Evolutionary conservation across 2,888 invertebrate genomes (phyloP), one percentile per base, ranked within the genome.

Genomic region (Erebia ligea): DNA sequence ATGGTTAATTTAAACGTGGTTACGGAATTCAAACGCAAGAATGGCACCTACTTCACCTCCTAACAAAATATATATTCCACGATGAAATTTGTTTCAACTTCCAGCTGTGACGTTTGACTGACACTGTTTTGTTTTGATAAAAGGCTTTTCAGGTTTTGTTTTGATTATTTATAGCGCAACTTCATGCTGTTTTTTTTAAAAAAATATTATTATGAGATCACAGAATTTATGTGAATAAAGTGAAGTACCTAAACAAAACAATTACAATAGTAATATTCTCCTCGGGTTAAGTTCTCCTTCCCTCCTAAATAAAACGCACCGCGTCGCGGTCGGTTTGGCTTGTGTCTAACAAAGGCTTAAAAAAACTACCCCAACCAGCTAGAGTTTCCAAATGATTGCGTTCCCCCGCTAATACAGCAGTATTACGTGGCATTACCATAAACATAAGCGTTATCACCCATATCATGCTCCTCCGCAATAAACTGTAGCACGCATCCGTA

Each of bases 21-120:
- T 3, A 25, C 25, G 34, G 34, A 34, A 34, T 34, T 34, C 34
- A 34, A 34, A 34, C 34, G 34, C 5, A 34, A 25, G 34, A 34
- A 34, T 34, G 34, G 34, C n/a, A n/a, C n/a, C n/a, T 34, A 1
- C 34, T 34, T 34, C 34, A 1, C 34, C 0, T 6, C 6, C 34
- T 25, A 25, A 25, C 25, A 25, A 34, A 34, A 34, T 6, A 2
- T 34, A 34, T 45, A 13, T 79, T 80, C 79, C 77, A 79, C 77
- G 77, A 71, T 78, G 78, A 71, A 78, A 77, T 79, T 80, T 77
- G 67, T 71, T 68, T 68, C 67, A 69, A 67, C 69, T 71, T 73
- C 54, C 17, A 65, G 64, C 57, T 59, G 69, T 69, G 70, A 70
- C 65, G 66, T 68, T 61, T 68, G 63, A 68, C 48, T 73, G 61